These are phyloP conservation scores for Pseudorhombus dupliciocellatus DNA, from an alignment of 2,113 vertebrate species.

Conservation along the genomic window DNA sequence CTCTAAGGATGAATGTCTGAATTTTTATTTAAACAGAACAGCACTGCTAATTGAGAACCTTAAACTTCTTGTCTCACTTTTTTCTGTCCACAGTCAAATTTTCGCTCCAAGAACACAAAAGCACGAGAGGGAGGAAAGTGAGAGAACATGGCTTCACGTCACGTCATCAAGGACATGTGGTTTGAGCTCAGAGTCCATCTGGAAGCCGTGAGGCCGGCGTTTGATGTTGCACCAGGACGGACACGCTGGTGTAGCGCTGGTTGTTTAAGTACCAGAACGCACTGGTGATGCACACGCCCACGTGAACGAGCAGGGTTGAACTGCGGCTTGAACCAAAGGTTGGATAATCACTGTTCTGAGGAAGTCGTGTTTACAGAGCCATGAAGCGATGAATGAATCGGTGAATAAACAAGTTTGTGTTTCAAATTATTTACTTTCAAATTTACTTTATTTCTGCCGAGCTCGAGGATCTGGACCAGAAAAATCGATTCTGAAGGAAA, in stretches of 20 bases:
- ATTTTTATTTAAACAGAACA: too few relatives aligned
- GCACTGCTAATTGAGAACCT: not conserved
- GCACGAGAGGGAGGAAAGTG: not conserved
- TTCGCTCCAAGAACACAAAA: not conserved
- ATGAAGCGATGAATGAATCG: not conserved
- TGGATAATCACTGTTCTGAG: not conserved
- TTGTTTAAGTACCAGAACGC: not conserved
- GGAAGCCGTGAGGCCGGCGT: conserved; percentile 35
- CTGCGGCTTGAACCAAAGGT: not conserved
- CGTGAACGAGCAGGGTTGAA: not conserved
- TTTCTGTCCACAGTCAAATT: conserved; percentile 2
- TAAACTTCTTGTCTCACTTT: not conserved
- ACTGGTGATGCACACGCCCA: conserved; percentile 2
- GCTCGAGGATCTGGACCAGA: too few relatives aligned
- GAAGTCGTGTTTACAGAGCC: not conserved
- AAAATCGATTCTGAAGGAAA: not conserved
- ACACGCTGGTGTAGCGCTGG: conserved; percentile 10
- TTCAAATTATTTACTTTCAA: not conserved
- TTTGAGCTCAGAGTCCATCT: conserved; percentile 52
- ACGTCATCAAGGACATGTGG: conserved; percentile 38
- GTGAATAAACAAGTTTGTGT: not conserved
- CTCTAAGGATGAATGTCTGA: not conserved
- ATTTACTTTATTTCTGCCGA: too few relatives aligned
- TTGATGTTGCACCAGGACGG: conserved; percentile 39
- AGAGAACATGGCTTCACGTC: conserved; percentile 18